phyloP scores from a whole-genome alignment of 2,888 invertebrate species.

The Zaprionus bogoriensis region DNA sequence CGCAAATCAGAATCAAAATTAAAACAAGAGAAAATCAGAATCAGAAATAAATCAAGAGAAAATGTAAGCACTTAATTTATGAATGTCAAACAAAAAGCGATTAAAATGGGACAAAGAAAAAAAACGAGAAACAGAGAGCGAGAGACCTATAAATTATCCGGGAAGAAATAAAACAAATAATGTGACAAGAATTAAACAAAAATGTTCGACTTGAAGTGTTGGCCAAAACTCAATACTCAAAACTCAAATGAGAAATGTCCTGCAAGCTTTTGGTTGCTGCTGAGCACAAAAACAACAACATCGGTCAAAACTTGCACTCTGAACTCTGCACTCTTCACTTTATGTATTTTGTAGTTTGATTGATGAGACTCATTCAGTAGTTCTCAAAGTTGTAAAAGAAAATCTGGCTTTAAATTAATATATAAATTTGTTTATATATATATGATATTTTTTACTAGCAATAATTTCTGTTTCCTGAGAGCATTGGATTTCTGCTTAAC shows the following conservation, averaged over 20 bases:
- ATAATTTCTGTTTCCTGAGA: too few relatives aligned
- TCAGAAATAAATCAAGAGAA: constrained; percentile 23
- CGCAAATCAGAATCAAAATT: constrained; percentile 18
- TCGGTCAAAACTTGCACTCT: constrained; percentile 25
- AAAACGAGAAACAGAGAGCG: too few relatives aligned
- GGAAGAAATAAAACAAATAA: constrained; percentile 51
- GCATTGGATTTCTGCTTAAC: too few relatives aligned
- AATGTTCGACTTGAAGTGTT: constrained; percentile 18
- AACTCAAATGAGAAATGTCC: constrained; percentile 56
- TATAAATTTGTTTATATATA: too few relatives aligned
- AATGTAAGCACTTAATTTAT: constrained; percentile 53
- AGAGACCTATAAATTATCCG: constrained; percentile 60
- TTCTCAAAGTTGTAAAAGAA: constrained; percentile 19
- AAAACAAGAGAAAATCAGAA: constrained; percentile 16
- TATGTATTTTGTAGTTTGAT: constrained; percentile 46
- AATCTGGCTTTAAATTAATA: too few relatives aligned
- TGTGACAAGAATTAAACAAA: constrained; percentile 38
- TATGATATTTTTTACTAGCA: too few relatives aligned
- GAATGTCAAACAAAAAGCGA: constrained; percentile 33
- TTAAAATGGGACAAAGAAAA: not conserved
- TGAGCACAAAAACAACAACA: constrained; percentile 32
- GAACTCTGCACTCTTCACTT: constrained; percentile 8
- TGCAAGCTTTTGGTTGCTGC: constrained; percentile 16
- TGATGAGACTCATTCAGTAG: constrained; percentile 47
- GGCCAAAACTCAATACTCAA: constrained; percentile 15